Percentiles rank a stretch among this genome's conserved stretches.
phyloP scores from a whole-genome alignment of 2,113 vertebrate genomes.

The Nanger granti region DNA sequence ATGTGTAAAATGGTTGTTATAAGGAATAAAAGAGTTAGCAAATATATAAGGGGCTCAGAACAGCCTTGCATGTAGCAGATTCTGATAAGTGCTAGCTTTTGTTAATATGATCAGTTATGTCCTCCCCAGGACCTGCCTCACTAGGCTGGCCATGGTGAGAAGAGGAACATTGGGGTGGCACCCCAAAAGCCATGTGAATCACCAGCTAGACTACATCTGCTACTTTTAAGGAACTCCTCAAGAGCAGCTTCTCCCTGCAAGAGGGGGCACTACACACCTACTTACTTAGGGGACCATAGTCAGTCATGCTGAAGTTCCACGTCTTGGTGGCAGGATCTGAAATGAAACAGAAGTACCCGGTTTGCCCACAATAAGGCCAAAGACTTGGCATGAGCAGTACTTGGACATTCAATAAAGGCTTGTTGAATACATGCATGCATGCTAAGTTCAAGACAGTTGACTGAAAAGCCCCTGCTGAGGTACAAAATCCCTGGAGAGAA shows the following conservation, averaged over 20 bases:
- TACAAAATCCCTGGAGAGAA: not conserved
- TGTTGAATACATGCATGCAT: not conserved
- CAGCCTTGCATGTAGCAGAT: not conserved
- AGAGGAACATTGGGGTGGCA: not conserved
- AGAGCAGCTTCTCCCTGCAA: accelerated
- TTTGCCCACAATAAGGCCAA: not conserved
- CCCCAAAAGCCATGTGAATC: not conserved
- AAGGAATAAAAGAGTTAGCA: not conserved
- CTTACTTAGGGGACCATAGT: slow-evolving; percentile 90
- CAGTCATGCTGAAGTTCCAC: slow-evolving; percentile 91
- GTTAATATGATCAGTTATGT: not conserved
- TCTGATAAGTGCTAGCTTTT: not conserved
- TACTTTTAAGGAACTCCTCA: not conserved
- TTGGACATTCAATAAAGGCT: not conserved
- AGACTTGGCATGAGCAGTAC: not conserved
- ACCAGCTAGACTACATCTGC: not conserved
- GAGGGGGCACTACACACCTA: not conserved
- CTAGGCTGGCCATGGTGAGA: not conserved
- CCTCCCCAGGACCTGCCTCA: not conserved
- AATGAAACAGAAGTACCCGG: slow-evolving; percentile 55
- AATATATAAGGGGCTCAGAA: not conserved
- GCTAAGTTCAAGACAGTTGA: not conserved
- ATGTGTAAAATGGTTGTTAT: not conserved
- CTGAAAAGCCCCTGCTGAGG: not conserved
- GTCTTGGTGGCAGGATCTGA: slow-evolving; percentile 88